These are phyloP conservation scores for Erebia epiphron DNA, from an alignment of 2,888 invertebrate genomes.

Conservation along the genomic window DNA sequence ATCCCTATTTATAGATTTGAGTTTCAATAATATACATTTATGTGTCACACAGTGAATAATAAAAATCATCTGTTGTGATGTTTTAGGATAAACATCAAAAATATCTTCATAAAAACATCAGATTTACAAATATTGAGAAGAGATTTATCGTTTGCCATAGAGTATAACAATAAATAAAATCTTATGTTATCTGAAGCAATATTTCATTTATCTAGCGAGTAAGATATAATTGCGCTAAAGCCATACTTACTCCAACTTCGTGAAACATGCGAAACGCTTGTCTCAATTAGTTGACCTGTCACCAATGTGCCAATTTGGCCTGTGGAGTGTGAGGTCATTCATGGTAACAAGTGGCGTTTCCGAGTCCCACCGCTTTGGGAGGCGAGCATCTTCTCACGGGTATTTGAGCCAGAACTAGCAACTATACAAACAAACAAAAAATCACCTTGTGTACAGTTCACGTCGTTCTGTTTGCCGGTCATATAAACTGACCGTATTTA, in stretches of 20 bases:
- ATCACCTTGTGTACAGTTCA: constrained; percentile 80
- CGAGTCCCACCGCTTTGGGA: constrained; percentile 49
- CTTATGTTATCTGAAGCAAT: background rate
- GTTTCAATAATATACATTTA: constrained; percentile 18
- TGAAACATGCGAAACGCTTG: background rate
- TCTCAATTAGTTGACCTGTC: constrained; percentile 53
- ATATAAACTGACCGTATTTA: constrained; percentile 63
- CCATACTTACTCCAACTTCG: background rate
- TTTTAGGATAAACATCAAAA: constrained; percentile 11
- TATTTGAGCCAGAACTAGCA: constrained; percentile 73
- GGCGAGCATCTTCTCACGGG: constrained; percentile 74
- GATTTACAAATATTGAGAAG: background rate
- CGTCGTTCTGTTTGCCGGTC: constrained; percentile 75
- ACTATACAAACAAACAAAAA: constrained; percentile 74
- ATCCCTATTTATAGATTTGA: constrained; percentile 32
- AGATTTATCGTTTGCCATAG: background rate
- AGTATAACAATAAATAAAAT: background rate
- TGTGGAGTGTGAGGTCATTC: constrained; percentile 57
- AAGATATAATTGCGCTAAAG: background rate
- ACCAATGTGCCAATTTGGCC: constrained; percentile 61
- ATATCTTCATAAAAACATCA: background rate
- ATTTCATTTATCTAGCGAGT: background rate
- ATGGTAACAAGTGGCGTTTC: constrained; percentile 61
- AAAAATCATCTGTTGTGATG: constrained; percentile 9
- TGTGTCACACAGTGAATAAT: constrained; percentile 10